phyloP scores from a whole-genome alignment of 2,113 vertebrate genomes.

The Heterotis niloticus region DNA sequence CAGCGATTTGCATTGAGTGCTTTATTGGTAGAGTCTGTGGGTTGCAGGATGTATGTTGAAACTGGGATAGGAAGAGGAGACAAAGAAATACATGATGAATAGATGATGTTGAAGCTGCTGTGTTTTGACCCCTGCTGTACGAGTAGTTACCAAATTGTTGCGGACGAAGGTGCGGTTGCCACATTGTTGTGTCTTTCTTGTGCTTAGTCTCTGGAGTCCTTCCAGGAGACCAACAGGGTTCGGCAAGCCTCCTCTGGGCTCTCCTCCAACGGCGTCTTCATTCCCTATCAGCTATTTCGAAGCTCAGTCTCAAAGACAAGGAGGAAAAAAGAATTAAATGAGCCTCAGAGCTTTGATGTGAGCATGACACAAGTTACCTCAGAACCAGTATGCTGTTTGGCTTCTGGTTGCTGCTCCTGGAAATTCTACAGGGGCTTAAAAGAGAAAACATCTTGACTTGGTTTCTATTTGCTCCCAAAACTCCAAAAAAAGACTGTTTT shows the following conservation, averaged over 20 bases:
- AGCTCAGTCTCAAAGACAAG: not conserved
- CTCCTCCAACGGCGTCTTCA: not conserved
- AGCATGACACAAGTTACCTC: too few relatives aligned
- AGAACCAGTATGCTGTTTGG: too few relatives aligned
- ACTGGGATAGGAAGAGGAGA: too few relatives aligned
- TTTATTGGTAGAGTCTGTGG: too few relatives aligned
- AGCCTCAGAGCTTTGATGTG: not conserved
- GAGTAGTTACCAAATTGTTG: not conserved
- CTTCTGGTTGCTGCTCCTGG: too few relatives aligned
- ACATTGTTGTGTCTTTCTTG: not conserved
- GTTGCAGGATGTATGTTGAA: too few relatives aligned
- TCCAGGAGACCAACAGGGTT: not conserved
- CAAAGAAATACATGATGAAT: not conserved
- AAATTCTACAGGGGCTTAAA: too few relatives aligned
- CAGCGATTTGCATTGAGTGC: too few relatives aligned
- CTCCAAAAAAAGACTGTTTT: too few relatives aligned
- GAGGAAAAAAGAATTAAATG: not conserved
- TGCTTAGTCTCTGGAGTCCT: not conserved
- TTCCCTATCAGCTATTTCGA: not conserved
- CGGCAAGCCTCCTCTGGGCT: slow-evolving; percentile 2
- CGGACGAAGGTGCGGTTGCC: not conserved
- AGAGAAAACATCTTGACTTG: too few relatives aligned
- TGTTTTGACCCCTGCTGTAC: not conserved
- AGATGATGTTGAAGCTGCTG: not conserved
- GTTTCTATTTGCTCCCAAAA: too few relatives aligned